Percentiles rank a stretch among this genome's conserved stretches.
Conservation (phyloP, 2,113 vertebrate species). For the Todiramphus chloris region DNA sequence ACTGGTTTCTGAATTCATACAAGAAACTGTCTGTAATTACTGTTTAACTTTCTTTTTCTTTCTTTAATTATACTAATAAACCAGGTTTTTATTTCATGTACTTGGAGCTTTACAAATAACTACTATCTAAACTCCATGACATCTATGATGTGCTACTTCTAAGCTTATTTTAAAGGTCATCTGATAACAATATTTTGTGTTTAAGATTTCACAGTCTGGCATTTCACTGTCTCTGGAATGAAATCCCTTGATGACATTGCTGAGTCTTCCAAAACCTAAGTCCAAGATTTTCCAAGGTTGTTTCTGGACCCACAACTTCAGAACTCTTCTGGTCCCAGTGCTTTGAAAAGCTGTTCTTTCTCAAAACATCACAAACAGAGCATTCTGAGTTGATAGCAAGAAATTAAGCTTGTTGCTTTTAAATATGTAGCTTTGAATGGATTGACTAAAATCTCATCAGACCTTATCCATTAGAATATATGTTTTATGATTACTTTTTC, state of each 20-base stretch:
- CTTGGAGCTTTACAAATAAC: neutral
- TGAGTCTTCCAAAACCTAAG: neutral
- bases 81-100: neutral
- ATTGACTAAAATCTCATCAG: neutral
- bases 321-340: neutral
- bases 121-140: neutral
- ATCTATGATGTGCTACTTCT: neutral
- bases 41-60: neutral
- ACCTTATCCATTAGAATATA: neutral
- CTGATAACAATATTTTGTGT: neutral
- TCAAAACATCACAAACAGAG: neutral
- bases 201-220: neutral
- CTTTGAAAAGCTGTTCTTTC: neutral
- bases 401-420: neutral
- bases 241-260: neutral
- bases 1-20: neutral
- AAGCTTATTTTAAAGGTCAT: neutral
- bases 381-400: neutral
- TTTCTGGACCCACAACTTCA: neutral
- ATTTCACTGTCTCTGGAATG: neutral
- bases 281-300: neutral
- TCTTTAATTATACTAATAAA: neutral
- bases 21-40: neutral
- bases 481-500: neutral
- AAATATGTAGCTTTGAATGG: neutral